Conservation (phyloP, 2,113 vertebrate species). For the Nyctereutes procyonoides region DNA sequence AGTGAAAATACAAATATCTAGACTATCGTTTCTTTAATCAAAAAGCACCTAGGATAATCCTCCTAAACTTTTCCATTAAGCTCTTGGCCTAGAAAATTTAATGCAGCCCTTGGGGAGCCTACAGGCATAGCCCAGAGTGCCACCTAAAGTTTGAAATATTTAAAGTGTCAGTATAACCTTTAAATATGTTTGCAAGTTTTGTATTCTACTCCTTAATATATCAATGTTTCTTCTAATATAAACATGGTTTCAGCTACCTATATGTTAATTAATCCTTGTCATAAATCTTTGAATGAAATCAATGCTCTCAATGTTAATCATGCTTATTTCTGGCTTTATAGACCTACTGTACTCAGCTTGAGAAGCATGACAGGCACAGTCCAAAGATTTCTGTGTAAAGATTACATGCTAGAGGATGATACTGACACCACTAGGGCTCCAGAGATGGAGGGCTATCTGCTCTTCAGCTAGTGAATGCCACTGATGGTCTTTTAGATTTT, state of each 20-base stretch:
- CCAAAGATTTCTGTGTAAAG: background rate
- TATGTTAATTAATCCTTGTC: background rate
- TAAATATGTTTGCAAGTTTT: background rate
- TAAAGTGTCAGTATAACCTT: background rate
- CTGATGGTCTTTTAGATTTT: background rate
- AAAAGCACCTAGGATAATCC: background rate
- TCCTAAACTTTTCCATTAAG: background rate
- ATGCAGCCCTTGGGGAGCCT: background rate
- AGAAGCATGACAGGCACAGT: background rate
- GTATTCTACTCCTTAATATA: background rate
- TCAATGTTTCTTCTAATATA: background rate
- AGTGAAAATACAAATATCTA: background rate
- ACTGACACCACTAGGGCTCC: background rate
- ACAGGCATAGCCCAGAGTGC: background rate
- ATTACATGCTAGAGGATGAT: background rate
- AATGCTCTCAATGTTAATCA: background rate
- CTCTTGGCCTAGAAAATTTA: background rate
- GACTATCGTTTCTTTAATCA: background rate
- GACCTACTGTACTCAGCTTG: background rate
- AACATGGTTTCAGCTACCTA: background rate
- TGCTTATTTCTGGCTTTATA: background rate
- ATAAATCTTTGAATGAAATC: constrained; percentile 6
- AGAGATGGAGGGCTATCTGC: background rate
- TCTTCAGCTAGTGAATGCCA: background rate
- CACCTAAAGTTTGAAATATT: constrained; percentile 6